Evolutionary conservation across 2,797 vertebrate genomes (phyloP).

Genomic region (Tolypeutes matacus): DNA sequence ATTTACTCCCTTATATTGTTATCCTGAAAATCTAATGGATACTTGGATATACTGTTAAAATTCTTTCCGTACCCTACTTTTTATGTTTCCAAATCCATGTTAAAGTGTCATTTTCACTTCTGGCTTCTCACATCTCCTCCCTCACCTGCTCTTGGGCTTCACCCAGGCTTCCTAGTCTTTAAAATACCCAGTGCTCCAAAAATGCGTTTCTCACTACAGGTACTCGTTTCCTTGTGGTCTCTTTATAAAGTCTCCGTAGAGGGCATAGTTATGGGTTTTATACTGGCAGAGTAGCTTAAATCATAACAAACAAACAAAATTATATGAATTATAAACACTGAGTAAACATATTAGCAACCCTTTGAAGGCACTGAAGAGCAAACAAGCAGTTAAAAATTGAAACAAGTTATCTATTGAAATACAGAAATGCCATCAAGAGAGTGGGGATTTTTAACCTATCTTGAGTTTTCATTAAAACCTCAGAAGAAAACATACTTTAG

Average conservation of each 20-base stretch:
- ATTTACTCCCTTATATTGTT: neutral
- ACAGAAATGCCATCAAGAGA: neutral
- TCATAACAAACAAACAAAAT: neutral
- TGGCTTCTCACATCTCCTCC: neutral
- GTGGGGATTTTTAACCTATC: neutral
- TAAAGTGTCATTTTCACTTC: neutral
- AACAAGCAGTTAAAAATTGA: neutral
- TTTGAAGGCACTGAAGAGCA: neutral
- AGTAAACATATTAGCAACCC: neutral
- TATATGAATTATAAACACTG: neutral
- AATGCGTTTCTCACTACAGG: neutral
- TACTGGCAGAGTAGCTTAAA: neutral
- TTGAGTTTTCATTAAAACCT: no score
- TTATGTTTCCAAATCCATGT: neutral
- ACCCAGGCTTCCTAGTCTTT: neutral
- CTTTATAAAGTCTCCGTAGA: neutral
- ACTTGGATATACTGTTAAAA: neutral
- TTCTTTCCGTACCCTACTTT: neutral
- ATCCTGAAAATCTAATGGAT: neutral
- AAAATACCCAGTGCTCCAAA: neutral
- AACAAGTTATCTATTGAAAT: neutral
- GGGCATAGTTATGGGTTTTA: neutral
- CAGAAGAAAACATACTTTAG: no score
- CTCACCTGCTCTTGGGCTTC: neutral
- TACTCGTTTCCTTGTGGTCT: no score